phyloP scores from a whole-genome alignment of 2,888 invertebrate species.

The Lysandra coridon region DNA sequence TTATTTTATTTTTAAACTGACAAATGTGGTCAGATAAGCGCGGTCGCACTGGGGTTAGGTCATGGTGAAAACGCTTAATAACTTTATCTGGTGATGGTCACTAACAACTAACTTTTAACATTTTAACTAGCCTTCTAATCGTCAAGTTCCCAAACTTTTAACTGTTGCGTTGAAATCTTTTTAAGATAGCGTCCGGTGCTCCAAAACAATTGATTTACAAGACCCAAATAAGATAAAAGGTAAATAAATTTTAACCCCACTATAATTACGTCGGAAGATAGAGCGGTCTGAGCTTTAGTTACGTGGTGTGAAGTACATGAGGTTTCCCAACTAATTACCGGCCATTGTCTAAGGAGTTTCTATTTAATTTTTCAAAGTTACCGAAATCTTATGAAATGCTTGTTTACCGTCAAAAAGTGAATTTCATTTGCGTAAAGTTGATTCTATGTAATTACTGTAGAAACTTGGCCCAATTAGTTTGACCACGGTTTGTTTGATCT shows the following conservation, averaged over 20 bases:
- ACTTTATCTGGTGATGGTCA: constrained; percentile 55
- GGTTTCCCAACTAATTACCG: constrained; percentile 74
- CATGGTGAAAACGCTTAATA: constrained; percentile 56
- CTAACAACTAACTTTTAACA: constrained; percentile 46
- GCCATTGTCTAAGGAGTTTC: constrained; percentile 70
- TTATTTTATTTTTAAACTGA: not conserved
- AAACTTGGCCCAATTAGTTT: constrained; percentile 19
- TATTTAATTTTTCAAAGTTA: constrained; percentile 61
- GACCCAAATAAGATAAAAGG: constrained; percentile 4
- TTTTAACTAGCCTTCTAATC: not conserved
- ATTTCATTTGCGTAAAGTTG: constrained; percentile 26
- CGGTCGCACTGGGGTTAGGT: constrained; percentile 66
- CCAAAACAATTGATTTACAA: constrained; percentile 14
- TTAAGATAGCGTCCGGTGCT: not conserved
- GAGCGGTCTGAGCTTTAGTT: not conserved
- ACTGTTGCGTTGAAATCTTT: not conserved
- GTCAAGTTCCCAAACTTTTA: not conserved
- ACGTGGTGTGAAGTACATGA: constrained; percentile 51
- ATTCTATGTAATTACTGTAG: constrained; percentile 21
- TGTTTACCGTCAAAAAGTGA: constrained; percentile 32
- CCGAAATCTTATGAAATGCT: constrained; percentile 48
- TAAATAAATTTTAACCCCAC: not conserved
- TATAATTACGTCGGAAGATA: constrained; percentile 17
- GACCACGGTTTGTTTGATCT: not conserved
- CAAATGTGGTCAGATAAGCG: constrained; percentile 73